Base-by-base conservation (phyloP, 37 sponge, comb jelly and placozoan species). In the Agelas oroides region DNA sequence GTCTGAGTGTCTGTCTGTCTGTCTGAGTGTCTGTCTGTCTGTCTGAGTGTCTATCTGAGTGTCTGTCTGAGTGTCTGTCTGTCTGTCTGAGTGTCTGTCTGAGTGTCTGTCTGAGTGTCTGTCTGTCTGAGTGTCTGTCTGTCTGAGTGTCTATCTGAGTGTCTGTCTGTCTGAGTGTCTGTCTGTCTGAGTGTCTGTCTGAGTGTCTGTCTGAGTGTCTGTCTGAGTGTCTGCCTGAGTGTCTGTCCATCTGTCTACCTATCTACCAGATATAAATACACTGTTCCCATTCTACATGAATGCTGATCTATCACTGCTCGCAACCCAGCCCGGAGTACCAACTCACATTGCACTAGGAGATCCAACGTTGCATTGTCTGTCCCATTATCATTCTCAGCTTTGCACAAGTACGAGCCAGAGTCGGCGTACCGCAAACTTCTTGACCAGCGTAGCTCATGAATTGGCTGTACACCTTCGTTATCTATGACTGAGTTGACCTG, bases 341-440 rank as follows among this genome's bases (percentile, higher is more conserved):
- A 78, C 79, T 78, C 46, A 78, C 79, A 11, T 78, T 19, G 12
- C 20, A 78, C 79, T 18, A 78, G 53, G 15, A 78, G 30, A 21
- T 78, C 41, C 66, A 78, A 25, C 8, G 30, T 65, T 6, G 65
- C 53, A 20, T 1, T 65, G 41, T 53, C 41, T 13, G 30, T 62
- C 19, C 79, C 79, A 5, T 66, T 16, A 24, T 20, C 25, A n/a
- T 78, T 78, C 53, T 24, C 38, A 25, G 66, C 74, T 0, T 40
- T 28, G 61, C 80, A 79, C 18, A 27, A 2, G 38, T 87, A 87
- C 15, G 8, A 13, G 3, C 80, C 80, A 6, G 71, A 62, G 58
- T 87, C 87, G 1, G 71, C 41, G 63, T 62, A 87, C 34, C 56
- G 24, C 17, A 79, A 2, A 0, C 6, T 40, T 31, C 71, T 56